A percentile compares a stretch with the other conserved stretches of the same genome.
These are phyloP conservation scores for Rhorus exstirpatorius DNA, from an alignment of 2,888 invertebrate genomes.

Conservation along the genomic window DNA sequence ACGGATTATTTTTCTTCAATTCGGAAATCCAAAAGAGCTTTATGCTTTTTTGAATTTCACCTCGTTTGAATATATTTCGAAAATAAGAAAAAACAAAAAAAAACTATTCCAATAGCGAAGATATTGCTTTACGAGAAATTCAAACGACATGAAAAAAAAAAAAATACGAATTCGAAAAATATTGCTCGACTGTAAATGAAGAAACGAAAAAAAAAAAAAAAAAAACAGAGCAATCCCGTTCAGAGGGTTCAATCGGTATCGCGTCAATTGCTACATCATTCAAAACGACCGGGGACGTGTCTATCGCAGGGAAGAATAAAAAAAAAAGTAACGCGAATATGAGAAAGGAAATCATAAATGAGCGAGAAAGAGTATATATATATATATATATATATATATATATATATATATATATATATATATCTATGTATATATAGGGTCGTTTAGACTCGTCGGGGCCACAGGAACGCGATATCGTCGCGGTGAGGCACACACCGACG, in stretches of 20 bases:
- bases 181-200: not conserved
- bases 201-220: no score
- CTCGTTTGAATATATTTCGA: no score
- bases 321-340: constrained; percentile 31
- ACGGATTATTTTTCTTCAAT: no score
- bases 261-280: constrained; percentile 48
- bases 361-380: constrained; percentile 20
- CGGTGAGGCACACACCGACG: constrained; percentile 68
- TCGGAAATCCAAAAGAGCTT: no score
- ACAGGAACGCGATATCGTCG: constrained; percentile 70
- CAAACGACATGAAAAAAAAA: not conserved
- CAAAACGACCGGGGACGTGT: constrained; percentile 27
- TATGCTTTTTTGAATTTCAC: no score
- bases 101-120: no score
- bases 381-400: not conserved
- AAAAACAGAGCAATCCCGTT: constrained; percentile 32
- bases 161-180: constrained; percentile 3
- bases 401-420: constrained; percentile 8
- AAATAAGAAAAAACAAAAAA: no score
- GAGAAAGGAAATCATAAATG: constrained; percentile 47
- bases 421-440: constrained; percentile 19
- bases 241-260: constrained; percentile 27
- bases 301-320: constrained; percentile 11
- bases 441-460: constrained; percentile 44
- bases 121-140: no score